A percentile compares a stretch with the other conserved stretches of the same genome.
phyloP scores from a whole-genome alignment of 2,888 invertebrate species.

The Piscicola geometra region DNA sequence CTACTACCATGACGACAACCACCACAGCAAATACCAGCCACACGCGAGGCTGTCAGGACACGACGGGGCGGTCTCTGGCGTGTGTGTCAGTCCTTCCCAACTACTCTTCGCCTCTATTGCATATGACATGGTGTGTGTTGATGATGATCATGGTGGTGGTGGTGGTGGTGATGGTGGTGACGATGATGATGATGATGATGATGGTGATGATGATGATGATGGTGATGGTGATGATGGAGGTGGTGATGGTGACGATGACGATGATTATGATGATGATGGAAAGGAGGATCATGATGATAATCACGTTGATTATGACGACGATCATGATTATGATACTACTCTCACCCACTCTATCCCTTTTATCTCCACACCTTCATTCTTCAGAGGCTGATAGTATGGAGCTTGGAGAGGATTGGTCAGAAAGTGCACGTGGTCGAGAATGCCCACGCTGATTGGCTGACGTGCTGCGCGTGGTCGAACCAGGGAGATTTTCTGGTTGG shows the following conservation, averaged over 20 bases:
- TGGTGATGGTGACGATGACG: no score
- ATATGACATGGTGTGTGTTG: conserved; percentile 7
- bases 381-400: conserved; percentile 50
- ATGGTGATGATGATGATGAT: no score
- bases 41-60: background rate
- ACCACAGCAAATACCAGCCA: background rate
- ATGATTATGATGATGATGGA: no score
- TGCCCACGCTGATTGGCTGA: conserved; percentile 55
- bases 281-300: background rate
- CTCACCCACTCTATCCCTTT: no score
- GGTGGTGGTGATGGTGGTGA: no score
- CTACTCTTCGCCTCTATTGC: conserved; percentile 7
- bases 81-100: conserved; percentile 4
- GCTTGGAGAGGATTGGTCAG: conserved; percentile 35
- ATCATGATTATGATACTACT: no score
- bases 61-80: background rate
- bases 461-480: conserved; percentile 51
- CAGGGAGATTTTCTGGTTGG: conserved; percentile 48
- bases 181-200: no score
- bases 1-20: no score
- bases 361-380: no score
- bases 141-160: background rate
- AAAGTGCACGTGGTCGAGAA: conserved; percentile 41
- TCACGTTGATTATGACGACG: no score
- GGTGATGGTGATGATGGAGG: no score